Evolutionary conservation across 30 jellyfish, hydroid and myxozoan species (phyloP), one percentile per base, ranked within the genome.

Genomic region (Cassiopea andromeda): DNA sequence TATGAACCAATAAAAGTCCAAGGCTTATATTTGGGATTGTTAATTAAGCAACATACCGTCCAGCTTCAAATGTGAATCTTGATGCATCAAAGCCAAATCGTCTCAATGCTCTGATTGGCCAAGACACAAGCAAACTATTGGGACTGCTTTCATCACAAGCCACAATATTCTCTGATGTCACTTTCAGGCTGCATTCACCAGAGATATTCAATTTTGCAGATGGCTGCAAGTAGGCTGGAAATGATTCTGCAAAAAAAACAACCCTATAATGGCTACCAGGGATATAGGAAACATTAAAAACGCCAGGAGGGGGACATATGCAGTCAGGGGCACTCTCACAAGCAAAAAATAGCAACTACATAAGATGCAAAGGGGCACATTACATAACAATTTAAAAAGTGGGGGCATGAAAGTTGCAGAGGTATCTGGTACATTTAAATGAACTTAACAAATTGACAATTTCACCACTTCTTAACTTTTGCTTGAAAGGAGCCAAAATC

Each of bases 51-150:
- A 50, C 5, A 50, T 82, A 90, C 97, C 97, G 83, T 50, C 97
- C 97, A 75, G 97, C 93, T 45, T 90, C 97, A 68, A 90, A 75
- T 10, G 87, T 75, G 74, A 90, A 90, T 69, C 88, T 83, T 15
- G 82, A 60, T 8, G 82, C 81, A 90, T 90, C 97, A 83, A 59
- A 82, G 17, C 97, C 97, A 90, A 77, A 90, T 43, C 97, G 81
- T 1, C 97, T 89, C 75, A 90, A 48, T 45, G 93, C 60, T 48
- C 81, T 60, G n/a, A 90, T 80, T 60, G 97, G 97, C 97, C 97
- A 90, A 7, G 97, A 82, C 3, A 85, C 97, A 18, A 89, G 90
- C 38, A 47, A 38, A 48, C 70, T 76, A 17, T 89, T 78, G 49
- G 96, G 50, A 68, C 79, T 48, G 15, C 75, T 72, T 18, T 48